Evolutionary conservation across 2,888 invertebrate genomes (phyloP), one percentile per base, ranked within the genome.

Genomic region (Caenorhabditis sulstoni): DNA sequence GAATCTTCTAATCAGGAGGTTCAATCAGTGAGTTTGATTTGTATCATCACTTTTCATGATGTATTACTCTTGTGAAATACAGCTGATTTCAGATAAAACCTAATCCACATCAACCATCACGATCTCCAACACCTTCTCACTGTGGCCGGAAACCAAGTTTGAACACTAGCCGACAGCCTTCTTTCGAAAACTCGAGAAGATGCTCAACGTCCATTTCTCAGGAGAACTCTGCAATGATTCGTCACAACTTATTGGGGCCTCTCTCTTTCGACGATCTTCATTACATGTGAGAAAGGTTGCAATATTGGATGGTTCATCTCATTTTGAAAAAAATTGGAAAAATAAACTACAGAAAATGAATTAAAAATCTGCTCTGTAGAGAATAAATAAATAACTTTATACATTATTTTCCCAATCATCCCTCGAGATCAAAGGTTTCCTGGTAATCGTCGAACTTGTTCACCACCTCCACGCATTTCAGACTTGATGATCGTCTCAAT

Each of bases 261-360:
- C 71, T 89, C 16, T 79, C 83, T 22, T 89, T 88, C 65, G 89
- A 89, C 67, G 89, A 89, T 58, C 77, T 89, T 59, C 85, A 89
- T 68, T 89, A 89, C 66, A 88, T 88, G 53, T 87, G 55, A 41
- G 2, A 41, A 4, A 8, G 7, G 7, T 41, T 11, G 7, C 14
- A 11, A 11, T 41, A 11, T 41, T 8, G 2, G 41, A 29, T 29
- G 29, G 7, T 29, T 29, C 7, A 29, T 29, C 7, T 29, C 29
- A 29, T 29, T n/a, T n/a, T n/a, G n/a, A 29, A 3, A 29, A 29
- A 29, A 29, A 29, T 29, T 29, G 29, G 7, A 29, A 5, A 29
- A 29, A 29, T 5, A 29, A 3, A 5, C 29, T 29, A 29, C 29
- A 29, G 29, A 29, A 29, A 29, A 7, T 29, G 3, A 29, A 29